These are phyloP conservation scores for Mionectes macconnelli DNA, from an alignment of 2,113 vertebrate genomes.

Conservation along the genomic window DNA sequence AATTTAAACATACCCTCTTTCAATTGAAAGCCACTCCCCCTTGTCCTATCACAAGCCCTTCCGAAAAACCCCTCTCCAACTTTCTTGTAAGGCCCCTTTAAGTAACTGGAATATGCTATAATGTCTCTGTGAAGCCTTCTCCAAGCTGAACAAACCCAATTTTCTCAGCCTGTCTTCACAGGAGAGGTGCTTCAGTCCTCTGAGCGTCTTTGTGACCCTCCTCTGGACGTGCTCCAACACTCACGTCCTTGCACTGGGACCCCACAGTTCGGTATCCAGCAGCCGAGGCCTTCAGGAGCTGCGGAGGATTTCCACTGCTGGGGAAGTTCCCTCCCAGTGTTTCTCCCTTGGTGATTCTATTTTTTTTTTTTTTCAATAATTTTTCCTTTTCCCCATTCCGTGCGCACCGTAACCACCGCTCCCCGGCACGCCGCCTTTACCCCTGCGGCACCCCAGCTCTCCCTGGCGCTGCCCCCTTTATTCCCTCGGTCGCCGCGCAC, in stretches of 20 bases:
- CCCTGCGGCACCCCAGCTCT: too few relatives aligned
- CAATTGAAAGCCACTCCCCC: background rate
- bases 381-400: fast-evolving
- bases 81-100: background rate
- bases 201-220: background rate
- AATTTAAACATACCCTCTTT: background rate
- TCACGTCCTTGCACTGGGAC: background rate
- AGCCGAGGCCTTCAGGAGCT: background rate
- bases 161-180: background rate
- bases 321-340: too few relatives aligned
- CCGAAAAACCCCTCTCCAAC: background rate
- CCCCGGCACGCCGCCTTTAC: fast-evolving
- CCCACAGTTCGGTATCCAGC: fast-evolving
- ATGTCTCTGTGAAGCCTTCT: background rate
- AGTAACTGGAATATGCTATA: background rate
- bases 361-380: background rate
- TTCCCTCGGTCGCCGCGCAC: too few relatives aligned
- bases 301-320: background rate
- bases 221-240: background rate
- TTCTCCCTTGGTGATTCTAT: background rate
- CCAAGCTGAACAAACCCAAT: background rate
- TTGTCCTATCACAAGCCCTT: background rate
- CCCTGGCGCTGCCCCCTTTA: fast-evolving
- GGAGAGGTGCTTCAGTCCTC: background rate
- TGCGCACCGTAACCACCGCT: fast-evolving